Evolutionary conservation across 35 echinoderm and acorn worm genomes (phyloP).

Genomic region (Chiridota heheva): DNA sequence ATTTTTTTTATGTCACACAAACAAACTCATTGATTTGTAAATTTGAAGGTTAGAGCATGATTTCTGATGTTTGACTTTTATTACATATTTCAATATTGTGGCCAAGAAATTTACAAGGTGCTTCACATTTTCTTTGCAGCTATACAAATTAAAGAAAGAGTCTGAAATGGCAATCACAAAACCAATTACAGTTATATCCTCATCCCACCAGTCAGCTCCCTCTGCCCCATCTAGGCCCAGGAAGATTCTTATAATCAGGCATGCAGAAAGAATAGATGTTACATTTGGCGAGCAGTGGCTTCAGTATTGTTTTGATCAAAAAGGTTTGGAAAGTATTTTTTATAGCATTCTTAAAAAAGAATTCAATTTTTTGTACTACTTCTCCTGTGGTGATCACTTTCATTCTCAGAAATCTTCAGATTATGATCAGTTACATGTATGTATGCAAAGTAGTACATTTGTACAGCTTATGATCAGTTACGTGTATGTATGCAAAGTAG

Average conservation of each 20-base stretch:
- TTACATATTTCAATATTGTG: not conserved
- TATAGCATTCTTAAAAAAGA: too few species aligned
- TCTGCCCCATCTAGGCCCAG: constrained; percentile 58
- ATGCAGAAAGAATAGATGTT: constrained; percentile 95
- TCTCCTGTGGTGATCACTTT: too few species aligned
- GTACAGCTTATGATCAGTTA: too few species aligned
- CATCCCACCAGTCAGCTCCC: not conserved
- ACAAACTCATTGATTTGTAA: too few species aligned
- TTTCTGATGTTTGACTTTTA: too few species aligned
- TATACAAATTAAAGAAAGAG: constrained; percentile 62
- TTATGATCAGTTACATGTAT: too few species aligned
- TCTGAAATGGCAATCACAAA: constrained; percentile 30
- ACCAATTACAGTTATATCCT: not conserved
- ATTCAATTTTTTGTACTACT: too few species aligned
- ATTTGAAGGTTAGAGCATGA: too few species aligned
- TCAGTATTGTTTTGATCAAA: constrained; percentile 81
- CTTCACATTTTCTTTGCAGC: constrained; percentile 34
- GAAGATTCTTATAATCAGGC: constrained; percentile 71
- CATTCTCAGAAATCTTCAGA: too few species aligned
- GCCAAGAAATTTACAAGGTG: not conserved
- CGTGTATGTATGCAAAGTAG: too few species aligned
- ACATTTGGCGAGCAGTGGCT: constrained; percentile 98
- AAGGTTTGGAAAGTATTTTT: constrained; percentile 43
- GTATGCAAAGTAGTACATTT: too few species aligned
- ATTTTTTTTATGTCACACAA: not conserved